These are phyloP conservation scores for Zaprionus nigranus DNA, from an alignment of 1,140 invertebrate species.

Conservation along the genomic window DNA sequence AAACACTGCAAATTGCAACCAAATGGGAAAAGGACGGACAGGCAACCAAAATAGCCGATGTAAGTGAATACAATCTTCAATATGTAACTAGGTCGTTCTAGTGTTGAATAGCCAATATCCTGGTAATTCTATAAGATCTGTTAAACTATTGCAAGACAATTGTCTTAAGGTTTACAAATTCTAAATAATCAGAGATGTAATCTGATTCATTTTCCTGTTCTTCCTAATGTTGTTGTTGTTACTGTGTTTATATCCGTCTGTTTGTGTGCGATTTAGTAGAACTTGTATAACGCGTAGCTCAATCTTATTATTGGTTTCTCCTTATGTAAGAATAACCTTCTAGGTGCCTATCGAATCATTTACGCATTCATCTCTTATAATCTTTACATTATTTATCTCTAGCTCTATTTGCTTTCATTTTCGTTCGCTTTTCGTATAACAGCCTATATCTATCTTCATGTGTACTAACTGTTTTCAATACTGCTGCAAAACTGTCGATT, in stretches of 20 bases:
- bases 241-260: neutral
- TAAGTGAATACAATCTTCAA: slow-evolving; percentile 46
- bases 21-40: slow-evolving; percentile 92
- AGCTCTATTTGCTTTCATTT: neutral
- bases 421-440: neutral
- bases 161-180: neutral
- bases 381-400: neutral
- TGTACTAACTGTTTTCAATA: neutral
- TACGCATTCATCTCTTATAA: neutral
- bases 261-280: neutral
- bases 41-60: slow-evolving; percentile 79
- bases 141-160: neutral
- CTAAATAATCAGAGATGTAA: neutral
- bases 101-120: neutral
- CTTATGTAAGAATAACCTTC: neutral
- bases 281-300: neutral
- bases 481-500: neutral
- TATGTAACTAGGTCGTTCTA: slow-evolving; percentile 1
- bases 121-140: neutral
- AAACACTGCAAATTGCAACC: slow-evolving; percentile 97
- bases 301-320: neutral
- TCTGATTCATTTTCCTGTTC: neutral
- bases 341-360: neutral
- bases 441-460: neutral
- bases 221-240: neutral